Percentiles rank a stretch among this genome's conserved stretches.
These are phyloP conservation scores for Pseudorhombus dupliciocellatus DNA, from an alignment of 2,113 vertebrate genomes.

Conservation along the genomic window DNA sequence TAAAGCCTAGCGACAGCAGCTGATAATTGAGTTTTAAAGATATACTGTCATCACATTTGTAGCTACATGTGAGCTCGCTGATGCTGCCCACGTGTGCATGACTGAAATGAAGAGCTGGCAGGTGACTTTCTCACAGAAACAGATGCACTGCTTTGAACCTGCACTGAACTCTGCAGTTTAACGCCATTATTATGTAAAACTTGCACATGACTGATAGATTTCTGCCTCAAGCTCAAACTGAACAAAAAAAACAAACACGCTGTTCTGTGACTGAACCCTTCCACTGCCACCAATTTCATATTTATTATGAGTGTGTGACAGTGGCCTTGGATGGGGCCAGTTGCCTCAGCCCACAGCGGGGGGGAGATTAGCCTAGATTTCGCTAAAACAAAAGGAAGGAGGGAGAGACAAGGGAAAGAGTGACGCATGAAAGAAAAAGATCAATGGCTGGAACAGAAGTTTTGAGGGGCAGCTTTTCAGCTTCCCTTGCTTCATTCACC, in stretches of 20 bases:
- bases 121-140: neutral
- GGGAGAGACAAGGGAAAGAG: neutral
- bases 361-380: slow-evolving; percentile 56
- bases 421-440: slow-evolving; percentile 13
- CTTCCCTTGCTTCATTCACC: slow-evolving; percentile 23
- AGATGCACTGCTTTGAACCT: neutral
- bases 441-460: slow-evolving; percentile 11
- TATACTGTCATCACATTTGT: too few species aligned
- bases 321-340: slow-evolving; percentile 31
- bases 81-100: too few species aligned
- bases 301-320: slow-evolving; percentile 6
- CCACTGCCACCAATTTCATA: neutral
- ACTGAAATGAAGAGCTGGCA: neutral
- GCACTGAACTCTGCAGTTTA: neutral
- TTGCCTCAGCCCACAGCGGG: slow-evolving; percentile 30
- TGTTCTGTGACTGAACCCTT: neutral
- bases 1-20: too few species aligned
- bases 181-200: slow-evolving; percentile 6
- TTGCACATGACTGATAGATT: neutral
- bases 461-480: slow-evolving; percentile 3
- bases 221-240: neutral
- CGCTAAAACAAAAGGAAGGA: slow-evolving; percentile 34
- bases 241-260: neutral
- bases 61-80: too few species aligned
- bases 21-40: too few species aligned